Conservation (phyloP, 2,888 invertebrate genomes). For the Pycnomerus fuliginosus region DNA sequence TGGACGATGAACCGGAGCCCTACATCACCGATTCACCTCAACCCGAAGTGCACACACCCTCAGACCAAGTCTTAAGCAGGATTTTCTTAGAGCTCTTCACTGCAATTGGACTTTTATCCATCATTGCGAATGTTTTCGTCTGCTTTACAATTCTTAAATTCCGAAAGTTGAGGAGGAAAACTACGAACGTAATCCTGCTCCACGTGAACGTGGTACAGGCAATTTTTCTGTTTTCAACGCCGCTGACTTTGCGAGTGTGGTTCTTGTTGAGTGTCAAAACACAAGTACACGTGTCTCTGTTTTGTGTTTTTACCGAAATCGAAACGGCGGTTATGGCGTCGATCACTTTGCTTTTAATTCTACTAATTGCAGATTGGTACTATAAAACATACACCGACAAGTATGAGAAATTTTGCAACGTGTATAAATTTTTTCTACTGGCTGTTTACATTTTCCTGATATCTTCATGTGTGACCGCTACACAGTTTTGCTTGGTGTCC, state of each 20-base stretch:
- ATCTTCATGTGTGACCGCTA: neutral
- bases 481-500: conserved; percentile 1
- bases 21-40: too few relatives aligned
- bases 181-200: neutral
- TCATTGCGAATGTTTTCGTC: neutral
- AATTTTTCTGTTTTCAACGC: neutral
- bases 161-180: neutral
- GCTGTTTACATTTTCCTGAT: neutral
- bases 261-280: neutral
- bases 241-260: neutral
- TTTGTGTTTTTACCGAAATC: neutral
- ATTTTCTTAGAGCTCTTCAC: neutral
- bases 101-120: neutral
- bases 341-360: neutral
- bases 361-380: conserved; percentile 1
- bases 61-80: too few relatives aligned
- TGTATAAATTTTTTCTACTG: neutral
- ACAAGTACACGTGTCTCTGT: neutral
- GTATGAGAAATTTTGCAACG: neutral
- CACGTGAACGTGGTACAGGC: neutral
- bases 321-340: neutral
- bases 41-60: too few relatives aligned
- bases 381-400: neutral
- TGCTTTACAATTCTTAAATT: neutral
- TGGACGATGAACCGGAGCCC: too few relatives aligned